These are phyloP conservation scores for Condylura cristata DNA, from an alignment of 2,113 vertebrate species.

Conservation along the genomic window DNA sequence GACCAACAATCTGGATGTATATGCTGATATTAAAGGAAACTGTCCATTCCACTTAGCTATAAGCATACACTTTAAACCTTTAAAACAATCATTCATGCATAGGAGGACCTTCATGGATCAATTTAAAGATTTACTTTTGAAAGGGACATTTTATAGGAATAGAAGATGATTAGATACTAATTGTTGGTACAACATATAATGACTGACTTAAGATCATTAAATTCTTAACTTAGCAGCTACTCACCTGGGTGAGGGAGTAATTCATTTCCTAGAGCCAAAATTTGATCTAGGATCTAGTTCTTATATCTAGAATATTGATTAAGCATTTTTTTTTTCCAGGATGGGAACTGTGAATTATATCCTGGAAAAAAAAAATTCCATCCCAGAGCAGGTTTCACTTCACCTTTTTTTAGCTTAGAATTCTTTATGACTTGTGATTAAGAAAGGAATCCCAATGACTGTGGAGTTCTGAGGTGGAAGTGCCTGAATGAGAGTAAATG, in stretches of 20 bases:
- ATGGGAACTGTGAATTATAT: background rate
- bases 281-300: too few species aligned
- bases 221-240: background rate
- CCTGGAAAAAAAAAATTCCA: background rate
- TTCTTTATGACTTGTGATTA: background rate
- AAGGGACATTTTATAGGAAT: conserved; percentile 16
- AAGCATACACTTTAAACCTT: background rate
- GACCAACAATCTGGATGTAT: background rate
- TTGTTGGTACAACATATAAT: conserved; percentile 6
- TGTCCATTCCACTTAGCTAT: background rate
- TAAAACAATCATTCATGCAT: background rate
- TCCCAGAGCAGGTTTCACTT: background rate
- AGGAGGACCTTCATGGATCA: background rate
- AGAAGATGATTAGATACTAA: conserved; percentile 28
- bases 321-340: background rate
- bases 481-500: background rate
- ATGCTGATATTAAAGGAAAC: background rate
- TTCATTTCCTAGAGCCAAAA: conserved; percentile 19
- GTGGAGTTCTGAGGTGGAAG: background rate
- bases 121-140: background rate
- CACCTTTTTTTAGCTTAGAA: conserved; percentile 3
- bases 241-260: conserved; percentile 1
- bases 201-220: background rate
- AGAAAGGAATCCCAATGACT: background rate
- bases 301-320: conserved; percentile 28